Evolutionary conservation across 2,797 vertebrate species (phyloP), one percentile per base, ranked within the genome.

Genomic region (Chelon auratus): DNA sequence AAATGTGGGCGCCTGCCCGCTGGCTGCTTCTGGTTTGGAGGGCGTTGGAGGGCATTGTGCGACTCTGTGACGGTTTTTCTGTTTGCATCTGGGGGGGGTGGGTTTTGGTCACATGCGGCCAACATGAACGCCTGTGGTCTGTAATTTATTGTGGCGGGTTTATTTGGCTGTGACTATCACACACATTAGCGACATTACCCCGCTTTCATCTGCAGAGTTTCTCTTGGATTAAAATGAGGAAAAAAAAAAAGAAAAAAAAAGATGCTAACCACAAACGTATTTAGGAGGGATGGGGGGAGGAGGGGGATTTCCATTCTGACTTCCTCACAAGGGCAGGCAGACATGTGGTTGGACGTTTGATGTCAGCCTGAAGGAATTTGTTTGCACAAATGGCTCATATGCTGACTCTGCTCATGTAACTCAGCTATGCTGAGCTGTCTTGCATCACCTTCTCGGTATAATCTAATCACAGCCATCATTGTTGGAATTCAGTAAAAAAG

Each of bases 171-270:
- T 64, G 75, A 90, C 83, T 89, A 82, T 89, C 74, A 61, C 84
- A 61, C 92, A 88, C 86, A 89, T 92, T 88, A 93, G 82, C 90
- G 65, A 84, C 87, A 89, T 87, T 84, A 83, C 69, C 62, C 57
- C 0, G 52, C 90, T 92, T 93, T 93, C 87, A 93, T 93, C 90
- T 91, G 73, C 72, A 45, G 75, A 70, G 82, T 81, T 91, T 81
- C 66, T 79, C 64, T 83, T 72, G 89, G 90, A 91, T 87, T 83
- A 64, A 84, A 87, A 89, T 69, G 60, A 70, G 9, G 17, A 50
- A 71, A 70, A 15, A 24, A 39, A 58, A 37, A 67, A 58, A 67
- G 72, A 62, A 51, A 71, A 79, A 73, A 77, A 51, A 71, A 79
- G 56, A 89, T 75, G 66, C 71, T 83, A 91, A 89, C 86, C 90